phyloP scores from a whole-genome alignment of 2,113 vertebrate species.

The Oryzias javanicus region DNA sequence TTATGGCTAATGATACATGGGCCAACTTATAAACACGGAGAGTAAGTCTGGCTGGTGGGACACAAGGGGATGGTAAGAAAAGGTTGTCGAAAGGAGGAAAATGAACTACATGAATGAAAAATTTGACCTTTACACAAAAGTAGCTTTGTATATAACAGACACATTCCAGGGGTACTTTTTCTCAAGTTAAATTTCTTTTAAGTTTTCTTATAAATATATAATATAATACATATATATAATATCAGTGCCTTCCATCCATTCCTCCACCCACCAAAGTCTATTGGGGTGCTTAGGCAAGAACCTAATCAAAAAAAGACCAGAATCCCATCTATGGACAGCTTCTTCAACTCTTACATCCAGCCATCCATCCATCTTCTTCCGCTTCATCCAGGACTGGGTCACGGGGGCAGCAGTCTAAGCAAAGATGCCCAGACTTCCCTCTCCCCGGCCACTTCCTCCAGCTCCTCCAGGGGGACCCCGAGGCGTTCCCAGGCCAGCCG shows the following conservation, averaged over 20 bases:
- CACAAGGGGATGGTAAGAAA: constrained; percentile 66
- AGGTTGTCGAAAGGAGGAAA: constrained; percentile 69
- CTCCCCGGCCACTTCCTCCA: too few species aligned
- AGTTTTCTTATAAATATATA: constrained; percentile 22
- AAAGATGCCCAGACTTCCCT: too few species aligned
- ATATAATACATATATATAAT: not conserved
- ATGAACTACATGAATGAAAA: constrained; percentile 70
- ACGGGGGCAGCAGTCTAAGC: too few species aligned
- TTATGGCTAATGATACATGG: constrained; percentile 66
- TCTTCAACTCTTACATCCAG: not conserved
- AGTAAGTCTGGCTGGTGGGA: constrained; percentile 61
- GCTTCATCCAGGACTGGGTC: too few species aligned
- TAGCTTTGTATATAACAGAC: constrained; percentile 67
- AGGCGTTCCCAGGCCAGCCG: too few species aligned
- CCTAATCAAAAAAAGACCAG: not conserved
- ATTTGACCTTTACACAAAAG: constrained; percentile 79
- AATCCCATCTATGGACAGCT: not conserved
- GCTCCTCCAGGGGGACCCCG: too few species aligned
- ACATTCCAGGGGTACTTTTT: constrained; percentile 62
- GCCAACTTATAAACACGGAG: constrained; percentile 75
- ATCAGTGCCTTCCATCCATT: not conserved
- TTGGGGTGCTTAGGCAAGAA: not conserved
- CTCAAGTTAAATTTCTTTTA: constrained; percentile 41
- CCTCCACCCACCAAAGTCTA: not conserved
- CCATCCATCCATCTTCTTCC: too few species aligned